Conservation (phyloP, 2,797 vertebrate species). For the Protosalanx chinensis region DNA sequence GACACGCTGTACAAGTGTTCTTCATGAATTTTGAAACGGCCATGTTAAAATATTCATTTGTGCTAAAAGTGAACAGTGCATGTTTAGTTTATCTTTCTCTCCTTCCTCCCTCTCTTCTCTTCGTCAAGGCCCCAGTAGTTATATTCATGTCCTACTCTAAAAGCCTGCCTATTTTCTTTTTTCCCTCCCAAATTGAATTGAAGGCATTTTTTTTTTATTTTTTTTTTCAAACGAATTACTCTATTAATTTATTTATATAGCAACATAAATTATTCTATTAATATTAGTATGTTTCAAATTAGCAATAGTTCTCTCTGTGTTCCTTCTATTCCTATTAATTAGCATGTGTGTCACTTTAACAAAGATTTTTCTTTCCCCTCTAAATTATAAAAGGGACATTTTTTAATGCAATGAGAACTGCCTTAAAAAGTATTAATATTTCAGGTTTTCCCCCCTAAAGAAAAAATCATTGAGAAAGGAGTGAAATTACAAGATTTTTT, state of each 20-base stretch:
- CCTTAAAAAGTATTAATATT: constrained; percentile 74
- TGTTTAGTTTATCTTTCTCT: constrained; percentile 63
- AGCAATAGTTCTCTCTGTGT: constrained; percentile 72
- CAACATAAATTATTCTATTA: constrained; percentile 83
- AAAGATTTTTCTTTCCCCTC: constrained; percentile 80
- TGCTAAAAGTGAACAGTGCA: constrained; percentile 67
- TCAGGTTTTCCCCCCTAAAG: constrained; percentile 66
- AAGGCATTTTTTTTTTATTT: constrained; percentile 65
- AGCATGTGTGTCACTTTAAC: constrained; percentile 78
- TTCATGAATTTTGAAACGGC: constrained; percentile 69
- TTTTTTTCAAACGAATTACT: constrained; percentile 77
- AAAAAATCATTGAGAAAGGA: constrained; percentile 56
- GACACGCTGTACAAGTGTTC: constrained; percentile 59
- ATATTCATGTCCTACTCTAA: constrained; percentile 73
- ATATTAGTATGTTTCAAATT: constrained; percentile 81
- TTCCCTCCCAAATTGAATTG: constrained; percentile 68
- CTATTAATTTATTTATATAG: constrained; percentile 82
- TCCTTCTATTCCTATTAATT: constrained; percentile 76
- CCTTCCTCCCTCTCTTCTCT: constrained; percentile 47
- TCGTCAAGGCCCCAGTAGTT: constrained; percentile 53
- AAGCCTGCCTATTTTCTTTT: constrained; percentile 49
- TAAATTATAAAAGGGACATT: constrained; percentile 82
- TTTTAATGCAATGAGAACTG: constrained; percentile 76
- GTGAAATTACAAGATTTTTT: constrained; percentile 52
- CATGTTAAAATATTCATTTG: constrained; percentile 69